phyloP scores from a whole-genome alignment of 1,140 invertebrate species.

The Zaprionus camerounensis region DNA sequence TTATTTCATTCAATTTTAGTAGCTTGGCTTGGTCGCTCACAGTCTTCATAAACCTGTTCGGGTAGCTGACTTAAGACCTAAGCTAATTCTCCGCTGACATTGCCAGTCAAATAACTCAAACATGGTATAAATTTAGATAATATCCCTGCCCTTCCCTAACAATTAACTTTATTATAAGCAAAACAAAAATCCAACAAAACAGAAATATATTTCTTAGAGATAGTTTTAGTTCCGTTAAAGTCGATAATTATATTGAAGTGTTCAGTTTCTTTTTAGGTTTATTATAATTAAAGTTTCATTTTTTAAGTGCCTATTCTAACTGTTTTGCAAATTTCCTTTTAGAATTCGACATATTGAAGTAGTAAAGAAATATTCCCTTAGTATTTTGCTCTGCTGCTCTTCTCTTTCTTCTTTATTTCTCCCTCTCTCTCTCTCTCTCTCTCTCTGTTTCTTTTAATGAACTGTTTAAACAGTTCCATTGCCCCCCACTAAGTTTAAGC shows the following conservation, averaged over 20 bases:
- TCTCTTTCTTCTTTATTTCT: not conserved
- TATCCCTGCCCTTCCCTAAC: slow-evolving; percentile 4
- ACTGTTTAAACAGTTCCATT: not conserved
- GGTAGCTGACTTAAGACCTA: slow-evolving; percentile 45
- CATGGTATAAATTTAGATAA: not conserved
- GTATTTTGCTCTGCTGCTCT: not conserved
- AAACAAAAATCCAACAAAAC: not conserved
- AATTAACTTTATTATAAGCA: slow-evolving; percentile 5
- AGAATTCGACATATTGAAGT: not conserved
- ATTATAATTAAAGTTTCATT: not conserved
- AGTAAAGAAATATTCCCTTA: not conserved
- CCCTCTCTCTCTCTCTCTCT: not conserved
- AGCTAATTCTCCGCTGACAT: slow-evolving; percentile 32
- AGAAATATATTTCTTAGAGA: not conserved
- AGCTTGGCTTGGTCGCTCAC: slow-evolving; percentile 48
- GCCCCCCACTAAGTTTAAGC: not conserved
- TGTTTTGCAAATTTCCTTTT: not conserved
- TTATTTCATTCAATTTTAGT: slow-evolving; percentile 71
- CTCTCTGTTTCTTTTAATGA: not conserved
- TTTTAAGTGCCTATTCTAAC: not conserved
- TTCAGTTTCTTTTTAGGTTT: not conserved
- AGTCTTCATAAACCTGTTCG: slow-evolving; percentile 63
- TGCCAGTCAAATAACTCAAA: slow-evolving; percentile 7
- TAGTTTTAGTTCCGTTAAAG: not conserved
- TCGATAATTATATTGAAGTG: not conserved